Conservation (phyloP, 2,797 vertebrate species). For the Tapirus indicus region DNA sequence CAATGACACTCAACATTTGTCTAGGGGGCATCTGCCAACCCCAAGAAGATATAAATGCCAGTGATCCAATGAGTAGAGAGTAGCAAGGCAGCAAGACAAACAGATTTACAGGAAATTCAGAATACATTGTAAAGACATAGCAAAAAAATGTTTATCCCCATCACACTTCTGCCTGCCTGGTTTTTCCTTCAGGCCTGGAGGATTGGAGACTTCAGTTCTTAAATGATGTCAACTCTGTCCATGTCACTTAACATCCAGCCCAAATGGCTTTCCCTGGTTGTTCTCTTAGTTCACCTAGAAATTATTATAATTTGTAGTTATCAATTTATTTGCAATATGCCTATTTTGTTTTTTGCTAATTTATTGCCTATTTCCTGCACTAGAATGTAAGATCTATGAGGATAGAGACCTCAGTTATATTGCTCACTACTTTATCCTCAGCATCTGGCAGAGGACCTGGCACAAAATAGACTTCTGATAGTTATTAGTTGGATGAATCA, state of each 20-base stretch:
- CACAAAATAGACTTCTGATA: neutral
- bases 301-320: constrained; percentile 2
- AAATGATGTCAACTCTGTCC: neutral
- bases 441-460: neutral
- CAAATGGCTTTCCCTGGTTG: neutral
- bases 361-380: neutral
- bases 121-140: neutral
- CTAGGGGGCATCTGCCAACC: neutral
- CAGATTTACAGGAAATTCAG: neutral
- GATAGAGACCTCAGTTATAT: neutral
- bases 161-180: neutral
- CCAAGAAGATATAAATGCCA: neutral
- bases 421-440: neutral
- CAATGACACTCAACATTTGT: neutral
- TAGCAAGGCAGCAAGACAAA: neutral
- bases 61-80: neutral
- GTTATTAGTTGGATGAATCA: constrained; percentile 1
- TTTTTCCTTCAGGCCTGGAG: neutral
- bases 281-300: neutral
- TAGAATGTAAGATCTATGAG: constrained; percentile 9
- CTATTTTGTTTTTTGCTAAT: neutral
- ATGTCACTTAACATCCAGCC: neutral
- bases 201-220: constrained; percentile 6
- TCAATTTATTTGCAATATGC: constrained; percentile 2
- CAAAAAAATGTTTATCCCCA: neutral